Base-by-base conservation (phyloP, 2,888 invertebrate species). In the Amphipoea oculea region DNA sequence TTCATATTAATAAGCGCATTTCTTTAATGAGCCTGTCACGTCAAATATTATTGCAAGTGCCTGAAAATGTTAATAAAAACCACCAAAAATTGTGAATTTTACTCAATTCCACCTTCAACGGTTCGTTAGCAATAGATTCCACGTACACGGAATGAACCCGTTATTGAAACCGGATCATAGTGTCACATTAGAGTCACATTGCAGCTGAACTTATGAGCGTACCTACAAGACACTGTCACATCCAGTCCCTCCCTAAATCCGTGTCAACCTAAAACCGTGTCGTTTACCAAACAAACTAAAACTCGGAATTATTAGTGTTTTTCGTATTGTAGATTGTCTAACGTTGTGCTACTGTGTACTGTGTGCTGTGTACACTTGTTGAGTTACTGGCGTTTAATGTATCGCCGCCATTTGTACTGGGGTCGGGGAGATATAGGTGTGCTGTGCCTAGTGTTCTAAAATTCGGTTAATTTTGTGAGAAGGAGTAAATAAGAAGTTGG, bases 241-340 rank as follows among this genome's bases (percentile, higher is more conserved):
- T 94, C 90, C 75, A 90, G 92, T 29, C 23, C 0, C 0, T 23
- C 0, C 0, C 17, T 84, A 91, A 23, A 65, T 92, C 91, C 1
- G 40, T 71, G 92, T 84, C 78, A 85, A 85, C 84, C 91, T 88
- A 88, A 92, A 93, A 91, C 91, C 89, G 93, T 91, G 92, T 92
- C 92, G 91, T 90, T 91, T 91, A 91, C 91, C 94, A 95, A 95
- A 95, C 95, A 96, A 94, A 94, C 95, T 95, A 94, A 94, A 94
- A 92, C 93, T 86, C 90, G 91, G 94, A 95, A 94, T 95, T 96
- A 95, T 95, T 95, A 94, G 94, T 96, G 95, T 95, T 96, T 95
- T 95, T 95, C 94, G 92, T 92, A 94, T 94, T 95, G 95, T 91
- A 90, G 91, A 92, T 89, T 90, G 90, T 86, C 80, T 90, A 86